Evolutionary conservation across 2,888 invertebrate species (phyloP).

Genomic region (Eulithis prunata): DNA sequence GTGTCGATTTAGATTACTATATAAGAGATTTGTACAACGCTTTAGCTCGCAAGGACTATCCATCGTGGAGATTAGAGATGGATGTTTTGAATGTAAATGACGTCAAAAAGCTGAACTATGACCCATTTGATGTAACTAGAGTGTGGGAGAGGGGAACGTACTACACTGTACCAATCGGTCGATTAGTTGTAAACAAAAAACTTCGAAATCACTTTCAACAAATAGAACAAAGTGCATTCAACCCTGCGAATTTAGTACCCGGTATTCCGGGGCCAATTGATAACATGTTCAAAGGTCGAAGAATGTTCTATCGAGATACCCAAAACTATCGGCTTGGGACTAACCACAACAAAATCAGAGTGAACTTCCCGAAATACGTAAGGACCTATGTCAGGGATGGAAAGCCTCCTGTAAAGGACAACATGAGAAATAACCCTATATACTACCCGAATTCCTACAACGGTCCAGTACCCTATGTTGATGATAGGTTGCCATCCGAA

Average conservation of each 20-base stretch:
- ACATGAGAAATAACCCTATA: slow-evolving; percentile 94
- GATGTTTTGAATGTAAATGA: slow-evolving; percentile 72
- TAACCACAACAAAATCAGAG: slow-evolving; percentile 61
- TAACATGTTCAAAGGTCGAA: slow-evolving; percentile 57
- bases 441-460: slow-evolving; percentile 97
- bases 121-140: slow-evolving; percentile 95
- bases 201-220: slow-evolving; percentile 83
- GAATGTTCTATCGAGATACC: slow-evolving; percentile 59
- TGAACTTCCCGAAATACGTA: slow-evolving; percentile 60
- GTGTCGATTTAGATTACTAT: slow-evolving; percentile 92
- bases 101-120: slow-evolving; percentile 88
- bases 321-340: slow-evolving; percentile 64
- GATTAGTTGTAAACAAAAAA: slow-evolving; percentile 91
- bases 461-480: slow-evolving; percentile 89
- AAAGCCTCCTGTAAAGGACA: slow-evolving; percentile 85
- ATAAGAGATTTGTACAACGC: slow-evolving; percentile 92
- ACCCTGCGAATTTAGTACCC: slow-evolving; percentile 67
- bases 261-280: slow-evolving; percentile 69
- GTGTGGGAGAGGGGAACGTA: slow-evolving; percentile 91
- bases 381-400: slow-evolving; percentile 60
- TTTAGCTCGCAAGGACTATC: slow-evolving; percentile 86
- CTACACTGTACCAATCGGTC: slow-evolving; percentile 92
- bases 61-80: slow-evolving; percentile 32
- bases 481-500: slow-evolving; percentile 56
- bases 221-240: slow-evolving; percentile 59